phyloP scores from a whole-genome alignment of 2,113 vertebrate genomes.

The Phycodurus eques region DNA sequence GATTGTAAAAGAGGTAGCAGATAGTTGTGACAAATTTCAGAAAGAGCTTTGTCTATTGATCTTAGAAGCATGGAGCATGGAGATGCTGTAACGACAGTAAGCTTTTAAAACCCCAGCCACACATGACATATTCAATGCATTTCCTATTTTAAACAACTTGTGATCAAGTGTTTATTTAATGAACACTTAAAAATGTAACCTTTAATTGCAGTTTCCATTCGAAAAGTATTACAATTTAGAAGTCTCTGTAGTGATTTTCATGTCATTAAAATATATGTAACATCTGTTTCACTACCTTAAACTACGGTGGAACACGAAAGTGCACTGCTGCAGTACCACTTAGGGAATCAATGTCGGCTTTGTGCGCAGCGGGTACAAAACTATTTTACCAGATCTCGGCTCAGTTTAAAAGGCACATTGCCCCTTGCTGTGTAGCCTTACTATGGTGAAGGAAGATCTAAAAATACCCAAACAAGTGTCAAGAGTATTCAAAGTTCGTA shows the following conservation, averaged over 20 bases:
- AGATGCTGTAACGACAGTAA: not conserved
- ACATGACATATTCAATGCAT: not conserved
- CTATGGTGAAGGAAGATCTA: conserved; percentile 16
- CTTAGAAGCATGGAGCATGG: conserved; percentile 1
- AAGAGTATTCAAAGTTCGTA: not conserved
- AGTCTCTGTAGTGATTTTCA: not conserved
- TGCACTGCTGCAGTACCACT: conserved; percentile 27
- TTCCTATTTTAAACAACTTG: not conserved
- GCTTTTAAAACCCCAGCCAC: not conserved
- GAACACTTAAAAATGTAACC: not conserved
- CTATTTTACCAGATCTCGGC: conserved; percentile 57
- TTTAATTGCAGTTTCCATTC: not conserved
- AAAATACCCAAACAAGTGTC: conserved; percentile 7
- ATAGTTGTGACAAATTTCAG: conserved; percentile 12
- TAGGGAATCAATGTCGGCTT: conserved; percentile 62
- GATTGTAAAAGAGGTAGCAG: conserved; percentile 23
- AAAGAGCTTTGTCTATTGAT: conserved; percentile 6
- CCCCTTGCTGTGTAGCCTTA: conserved; percentile 22
- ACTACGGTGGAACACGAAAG: conserved; percentile 10
- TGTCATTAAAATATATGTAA: conserved; percentile 13
- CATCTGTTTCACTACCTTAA: conserved; percentile 25
- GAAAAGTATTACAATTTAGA: not conserved
- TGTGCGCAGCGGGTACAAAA: conserved; percentile 53
- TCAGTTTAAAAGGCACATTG: conserved; percentile 24
- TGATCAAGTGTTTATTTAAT: conserved; percentile 5